Evolutionary conservation across 2,888 invertebrate species (phyloP), one percentile per base, ranked within the genome.

Genomic region (Gibbula magus): DNA sequence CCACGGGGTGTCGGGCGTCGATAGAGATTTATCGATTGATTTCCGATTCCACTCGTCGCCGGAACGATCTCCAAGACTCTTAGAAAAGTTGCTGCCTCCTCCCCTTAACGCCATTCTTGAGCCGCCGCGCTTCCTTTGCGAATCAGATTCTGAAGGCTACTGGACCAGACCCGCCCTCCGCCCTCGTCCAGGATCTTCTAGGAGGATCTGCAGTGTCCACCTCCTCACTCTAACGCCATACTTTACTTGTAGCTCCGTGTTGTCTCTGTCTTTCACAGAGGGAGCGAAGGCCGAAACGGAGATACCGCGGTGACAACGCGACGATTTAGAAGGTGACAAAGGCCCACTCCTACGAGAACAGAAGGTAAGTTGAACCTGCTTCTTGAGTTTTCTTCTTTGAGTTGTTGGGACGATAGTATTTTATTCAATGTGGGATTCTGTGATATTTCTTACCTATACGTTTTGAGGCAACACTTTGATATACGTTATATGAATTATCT

Each of bases 251-350:
- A 22, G 61, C 29, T 61, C 29, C 29, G 29, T 61, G 16, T 61
- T 29, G 22, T 25, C 61, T 61, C 61, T 61, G 61, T 61, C 61
- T 61, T 61, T 61, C 61, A 61, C 61, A 29, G 61, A 61, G 61
- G 61, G 61, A 61, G 61, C 61, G 29, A 61, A 25, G 29, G 61
- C 61, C 29, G 61, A 61, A 25, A 61, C 61, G 61, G 61, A 61
- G 61, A 61, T 61, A 61, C 61, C 61, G 61, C 61, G 25, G 61
- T 29, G 22, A 61, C 61, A 45, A 45, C 45, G 45, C 45, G 61
- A 61, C 29, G 61, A 61, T 2, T 13, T 25, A 25, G 61, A 61
- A 22, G 61, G 29, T 18, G 61, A 61, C 13, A 25, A 61, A 32
- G 29, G 29, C 61, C 29, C n/a, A 16, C 61, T 29, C 29, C 29